Conservation (phyloP, 2,888 invertebrate genomes). For the Lymantria monacha region DNA sequence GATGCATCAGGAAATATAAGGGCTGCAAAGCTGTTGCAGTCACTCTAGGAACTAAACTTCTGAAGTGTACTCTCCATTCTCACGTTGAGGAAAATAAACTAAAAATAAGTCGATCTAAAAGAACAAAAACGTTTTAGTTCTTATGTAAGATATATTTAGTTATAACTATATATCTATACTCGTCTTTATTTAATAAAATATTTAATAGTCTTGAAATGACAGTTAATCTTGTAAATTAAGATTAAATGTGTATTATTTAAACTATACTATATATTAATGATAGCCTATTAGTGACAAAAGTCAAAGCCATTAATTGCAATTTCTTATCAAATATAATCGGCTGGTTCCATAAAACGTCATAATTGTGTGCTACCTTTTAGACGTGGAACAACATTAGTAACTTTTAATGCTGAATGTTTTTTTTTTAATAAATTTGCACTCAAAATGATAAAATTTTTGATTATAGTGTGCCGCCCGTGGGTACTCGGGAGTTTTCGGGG, state of each 20-base stretch:
- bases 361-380: no score
- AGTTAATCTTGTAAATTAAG: not conserved
- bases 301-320: no score
- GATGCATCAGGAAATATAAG: constrained; percentile 24
- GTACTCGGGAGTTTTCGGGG: no score
- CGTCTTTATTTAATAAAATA: no score
- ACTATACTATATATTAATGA: not conserved
- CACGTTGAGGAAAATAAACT: not conserved
- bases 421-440: no score
- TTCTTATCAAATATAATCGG: no score
- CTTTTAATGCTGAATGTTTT: no score
- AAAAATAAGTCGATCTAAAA: not conserved
- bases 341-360: no score
- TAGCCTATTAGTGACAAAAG: no score
- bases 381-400: no score
- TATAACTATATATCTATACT: not conserved
- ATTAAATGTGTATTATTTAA: not conserved
- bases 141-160: not conserved
- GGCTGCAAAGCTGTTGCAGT: constrained; percentile 26
- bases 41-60: not conserved
- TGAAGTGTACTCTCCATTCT: constrained; percentile 1
- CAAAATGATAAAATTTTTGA: no score
- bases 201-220: not conserved
- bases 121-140: not conserved
- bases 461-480: no score